Base-by-base conservation (phyloP, 64 coral and sea anemone species). In the Pocillopora verrucosa region DNA sequence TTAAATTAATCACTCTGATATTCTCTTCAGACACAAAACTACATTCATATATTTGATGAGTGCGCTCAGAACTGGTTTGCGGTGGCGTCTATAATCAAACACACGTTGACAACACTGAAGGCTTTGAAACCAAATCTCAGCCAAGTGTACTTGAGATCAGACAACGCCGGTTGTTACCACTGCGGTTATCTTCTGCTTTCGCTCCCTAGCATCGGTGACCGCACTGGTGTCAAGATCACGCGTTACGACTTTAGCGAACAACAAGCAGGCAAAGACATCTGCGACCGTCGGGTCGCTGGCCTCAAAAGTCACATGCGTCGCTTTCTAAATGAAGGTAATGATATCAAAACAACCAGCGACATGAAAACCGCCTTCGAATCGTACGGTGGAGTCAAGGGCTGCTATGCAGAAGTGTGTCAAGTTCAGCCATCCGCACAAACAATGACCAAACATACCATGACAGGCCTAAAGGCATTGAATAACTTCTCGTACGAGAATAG, bases 41-140 rank as follows among this genome's bases (percentile, higher is more conserved):
- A 75, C 59, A 72, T 83, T 58, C 79, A 90, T 64, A 41, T 75
- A n/a, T 83, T 90, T 15, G 76, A 90, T 37, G 20, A 83, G 89
- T 90, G 89, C 60, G 84, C 80, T 35, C 89, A 90, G 80, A 90
- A 90, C 65, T 90, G 65, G 89, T 90, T 90, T 74, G 78, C 78
- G 36, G 88, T 83, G 22, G 78, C 78, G 11, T 83, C 89, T 15
- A 90, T 84, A 12, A 90, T 90, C 30, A 78, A 90, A 76, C 80
- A 90, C 56, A 74, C 76, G 3, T 70, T 90, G 36, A 34, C 68
- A 82, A 83, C 63, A 64, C 80, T 90, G 35, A 80, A 38, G 60
- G 13, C 61, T 6, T 65, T 45, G 24, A 90, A 82, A 25, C 77
- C 88, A 90, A 75, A 84, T 56, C 80, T 90, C 79, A 75, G 34